Base-by-base conservation (phyloP, 2,888 invertebrate species). In the Amblyjoppa proteus region DNA sequence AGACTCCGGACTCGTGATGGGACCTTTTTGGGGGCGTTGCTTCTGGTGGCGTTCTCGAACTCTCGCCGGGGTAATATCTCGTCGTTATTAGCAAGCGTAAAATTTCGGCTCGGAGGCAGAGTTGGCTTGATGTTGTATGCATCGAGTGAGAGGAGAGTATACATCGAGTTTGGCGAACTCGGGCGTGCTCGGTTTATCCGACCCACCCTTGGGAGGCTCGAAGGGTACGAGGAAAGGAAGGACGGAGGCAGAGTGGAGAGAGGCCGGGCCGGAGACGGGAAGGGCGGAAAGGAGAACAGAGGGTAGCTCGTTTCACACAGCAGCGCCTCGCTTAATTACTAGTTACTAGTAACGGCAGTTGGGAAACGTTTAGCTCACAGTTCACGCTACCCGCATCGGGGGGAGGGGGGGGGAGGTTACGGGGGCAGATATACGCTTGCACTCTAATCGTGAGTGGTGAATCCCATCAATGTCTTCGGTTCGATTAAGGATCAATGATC, bases 301-400 rank as follows among this genome's bases (percentile, higher is more conserved):
- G 86, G 88, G 84, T 87, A 87, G 89, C 88, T 92, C 91, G 90
- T 92, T 92, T 92, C 90, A 92, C 91, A 92, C 91, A 90, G 92
- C 90, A 90, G 90, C 92, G 90, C 92, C 91, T 91, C 90, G 90
- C 89, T 92, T 92, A 92, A 92, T 92, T 92, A 92, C 92, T 90
- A 91, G 91, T 91, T 92, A 91, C 91, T 90, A 90, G 92, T 91
- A 91, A 89, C 91, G 87, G 87, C 90, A 91, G 92, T 92, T 92
- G 88, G 91, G 87, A 13, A 91, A 89, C 91, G 91, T 91, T 92
- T 92, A 92, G 90, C 90, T 90, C 89, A 90, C 90, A 88, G 88
- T 89, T 91, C 90, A 86, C 88, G 87, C 88, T 89, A 87, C 87
- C 89, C 61, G 13, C 61, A 28, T 28, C 31, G 31, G 0, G 16